Conservation (phyloP, 2,113 vertebrate genomes). For the Oryzias celebensis region DNA sequence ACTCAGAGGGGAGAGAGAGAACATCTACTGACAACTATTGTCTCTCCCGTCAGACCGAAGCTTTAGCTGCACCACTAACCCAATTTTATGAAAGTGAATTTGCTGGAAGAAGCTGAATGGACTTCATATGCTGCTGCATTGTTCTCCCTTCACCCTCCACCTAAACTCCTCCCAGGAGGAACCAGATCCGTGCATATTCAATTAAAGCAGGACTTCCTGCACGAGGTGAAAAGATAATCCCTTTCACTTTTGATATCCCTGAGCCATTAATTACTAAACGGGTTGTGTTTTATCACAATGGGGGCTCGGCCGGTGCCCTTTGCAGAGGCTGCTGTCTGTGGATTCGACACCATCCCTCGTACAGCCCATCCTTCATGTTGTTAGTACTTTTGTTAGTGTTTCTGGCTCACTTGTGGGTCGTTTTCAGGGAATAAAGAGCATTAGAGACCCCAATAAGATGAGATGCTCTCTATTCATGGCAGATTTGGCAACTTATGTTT, state of each 20-base stretch:
- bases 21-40: neutral
- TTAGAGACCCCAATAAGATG: no score
- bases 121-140: constrained; percentile 27
- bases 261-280: constrained; percentile 42
- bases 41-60: constrained; percentile 1
- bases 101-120: constrained; percentile 23
- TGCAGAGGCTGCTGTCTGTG: neutral
- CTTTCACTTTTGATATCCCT: constrained; percentile 43
- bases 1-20: neutral
- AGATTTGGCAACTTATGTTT: no score
- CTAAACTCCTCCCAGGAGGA: constrained; percentile 37
- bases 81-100: constrained; percentile 8
- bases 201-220: constrained; percentile 53
- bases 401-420: no score
- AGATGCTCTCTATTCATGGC: no score
- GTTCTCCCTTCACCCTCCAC: constrained; percentile 20
- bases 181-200: constrained; percentile 54
- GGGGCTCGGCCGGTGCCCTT: neutral
- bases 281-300: constrained; percentile 40
- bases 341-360: neutral
- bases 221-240: constrained; percentile 50
- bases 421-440: no score
- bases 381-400: no score
- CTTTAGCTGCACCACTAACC: neutral
- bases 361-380: neutral